phyloP scores from a whole-genome alignment of 2,113 vertebrate genomes.

The Bufo bufo region DNA sequence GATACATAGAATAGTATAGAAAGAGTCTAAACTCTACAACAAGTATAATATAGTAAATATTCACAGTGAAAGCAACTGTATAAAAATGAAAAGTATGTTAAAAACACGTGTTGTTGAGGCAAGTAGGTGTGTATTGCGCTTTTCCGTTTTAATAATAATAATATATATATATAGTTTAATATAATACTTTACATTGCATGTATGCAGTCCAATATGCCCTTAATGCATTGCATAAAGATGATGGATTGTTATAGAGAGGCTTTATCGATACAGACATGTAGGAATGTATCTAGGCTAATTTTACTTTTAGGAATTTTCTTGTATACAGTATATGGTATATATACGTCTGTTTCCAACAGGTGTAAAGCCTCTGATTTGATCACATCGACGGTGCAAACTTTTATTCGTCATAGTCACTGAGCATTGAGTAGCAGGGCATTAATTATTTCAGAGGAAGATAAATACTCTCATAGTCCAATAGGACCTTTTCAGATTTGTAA shows the following conservation, averaged over 20 bases:
- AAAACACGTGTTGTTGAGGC: too few relatives aligned
- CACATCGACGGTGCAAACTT: slow-evolving; percentile 65
- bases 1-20: too few relatives aligned
- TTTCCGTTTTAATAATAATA: not conserved
- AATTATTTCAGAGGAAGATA: slow-evolving; percentile 85
- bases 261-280: not conserved
- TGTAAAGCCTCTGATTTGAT: not conserved
- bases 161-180: not conserved
- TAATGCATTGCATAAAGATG: not conserved
- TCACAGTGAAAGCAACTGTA: too few relatives aligned
- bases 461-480: slow-evolving; percentile 79
- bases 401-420: slow-evolving; percentile 73
- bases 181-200: not conserved
- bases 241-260: not conserved
- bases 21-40: too few relatives aligned
- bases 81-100: too few relatives aligned
- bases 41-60: too few relatives aligned
- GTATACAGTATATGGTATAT: not conserved
- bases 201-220: not conserved
- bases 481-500: slow-evolving; percentile 81
- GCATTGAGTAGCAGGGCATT: slow-evolving; percentile 86
- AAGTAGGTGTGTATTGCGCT: not conserved
- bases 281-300: too few relatives aligned
- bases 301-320: not conserved
- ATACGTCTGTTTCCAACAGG: not conserved